Conservation (phyloP, 2,888 invertebrate genomes). For the Tetranychus piercei region DNA sequence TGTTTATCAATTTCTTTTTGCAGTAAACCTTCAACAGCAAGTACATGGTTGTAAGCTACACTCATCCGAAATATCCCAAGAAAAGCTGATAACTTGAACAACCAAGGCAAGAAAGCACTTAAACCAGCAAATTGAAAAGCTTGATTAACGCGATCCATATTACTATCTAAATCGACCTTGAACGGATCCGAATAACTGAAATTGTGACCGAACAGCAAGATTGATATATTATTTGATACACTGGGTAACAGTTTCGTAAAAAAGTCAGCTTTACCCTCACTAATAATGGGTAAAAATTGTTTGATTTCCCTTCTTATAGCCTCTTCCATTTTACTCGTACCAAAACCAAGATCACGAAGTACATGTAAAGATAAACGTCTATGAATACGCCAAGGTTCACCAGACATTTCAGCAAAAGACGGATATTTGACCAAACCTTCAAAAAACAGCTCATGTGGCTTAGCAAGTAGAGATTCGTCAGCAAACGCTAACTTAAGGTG, state of each 20-base stretch:
- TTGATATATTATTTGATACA: not conserved
- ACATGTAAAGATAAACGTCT: not conserved
- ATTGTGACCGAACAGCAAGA: not conserved
- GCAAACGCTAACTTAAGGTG: not conserved
- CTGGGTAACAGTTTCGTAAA: not conserved
- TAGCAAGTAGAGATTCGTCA: not conserved
- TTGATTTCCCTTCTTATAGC: not conserved
- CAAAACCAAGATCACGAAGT: conserved; percentile 1
- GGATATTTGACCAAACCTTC: not conserved
- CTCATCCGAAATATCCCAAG: not conserved
- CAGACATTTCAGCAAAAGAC: not conserved
- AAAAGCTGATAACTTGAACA: not conserved
- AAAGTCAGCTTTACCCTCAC: not conserved
- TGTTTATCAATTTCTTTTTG: not conserved
- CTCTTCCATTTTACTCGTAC: not conserved
- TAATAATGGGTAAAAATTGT: not conserved
- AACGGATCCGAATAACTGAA: not conserved
- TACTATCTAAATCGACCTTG: not conserved
- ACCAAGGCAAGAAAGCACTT: not conserved
- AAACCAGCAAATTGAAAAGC: not conserved
- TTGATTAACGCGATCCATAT: not conserved
- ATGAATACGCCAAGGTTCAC: not conserved
- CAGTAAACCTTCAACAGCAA: not conserved
- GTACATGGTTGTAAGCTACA: not conserved
- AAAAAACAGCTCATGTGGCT: not conserved